phyloP scores from a whole-genome alignment of 2,113 vertebrate genomes.

The Indicator indicator region DNA sequence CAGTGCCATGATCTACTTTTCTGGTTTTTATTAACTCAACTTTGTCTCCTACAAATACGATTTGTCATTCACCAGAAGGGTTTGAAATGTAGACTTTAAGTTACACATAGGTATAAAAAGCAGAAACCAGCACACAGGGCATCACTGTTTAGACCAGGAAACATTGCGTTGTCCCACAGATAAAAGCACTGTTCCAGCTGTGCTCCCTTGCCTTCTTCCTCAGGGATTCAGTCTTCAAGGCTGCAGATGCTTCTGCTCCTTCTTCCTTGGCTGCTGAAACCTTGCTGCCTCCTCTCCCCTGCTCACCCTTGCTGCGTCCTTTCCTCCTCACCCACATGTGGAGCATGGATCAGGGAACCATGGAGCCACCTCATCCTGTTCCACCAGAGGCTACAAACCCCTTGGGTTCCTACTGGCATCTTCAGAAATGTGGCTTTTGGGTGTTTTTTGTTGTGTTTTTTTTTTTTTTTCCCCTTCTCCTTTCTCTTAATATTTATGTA shows the following conservation, averaged over 20 bases:
- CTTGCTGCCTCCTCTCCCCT: neutral
- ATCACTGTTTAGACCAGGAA: slow-evolving; percentile 66
- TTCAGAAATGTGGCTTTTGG: slow-evolving; percentile 4
- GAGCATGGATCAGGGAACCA: neutral
- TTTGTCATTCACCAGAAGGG: slow-evolving; percentile 73
- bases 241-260: slow-evolving; percentile 47
- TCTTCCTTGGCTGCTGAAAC: slow-evolving; percentile 4
- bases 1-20: slow-evolving; percentile 59
- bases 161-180: slow-evolving; percentile 53
- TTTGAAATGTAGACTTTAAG: slow-evolving; percentile 76
- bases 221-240: slow-evolving; percentile 32
- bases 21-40: slow-evolving; percentile 73
- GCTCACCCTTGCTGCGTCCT: neutral
- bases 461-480: neutral
- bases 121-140: slow-evolving; percentile 68
- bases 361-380: neutral
- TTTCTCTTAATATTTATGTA: slow-evolving; percentile 58
- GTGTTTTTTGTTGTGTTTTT: too few relatives aligned
- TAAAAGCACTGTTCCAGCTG: slow-evolving; percentile 42
- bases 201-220: slow-evolving; percentile 19
- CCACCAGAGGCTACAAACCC: slow-evolving; percentile 25
- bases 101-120: slow-evolving; percentile 78
- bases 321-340: neutral
- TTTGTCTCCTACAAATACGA: slow-evolving; percentile 73
- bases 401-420: slow-evolving; percentile 20